These are phyloP conservation scores for Meda fulgida DNA, from an alignment of 2,797 vertebrate species.

Conservation along the genomic window DNA sequence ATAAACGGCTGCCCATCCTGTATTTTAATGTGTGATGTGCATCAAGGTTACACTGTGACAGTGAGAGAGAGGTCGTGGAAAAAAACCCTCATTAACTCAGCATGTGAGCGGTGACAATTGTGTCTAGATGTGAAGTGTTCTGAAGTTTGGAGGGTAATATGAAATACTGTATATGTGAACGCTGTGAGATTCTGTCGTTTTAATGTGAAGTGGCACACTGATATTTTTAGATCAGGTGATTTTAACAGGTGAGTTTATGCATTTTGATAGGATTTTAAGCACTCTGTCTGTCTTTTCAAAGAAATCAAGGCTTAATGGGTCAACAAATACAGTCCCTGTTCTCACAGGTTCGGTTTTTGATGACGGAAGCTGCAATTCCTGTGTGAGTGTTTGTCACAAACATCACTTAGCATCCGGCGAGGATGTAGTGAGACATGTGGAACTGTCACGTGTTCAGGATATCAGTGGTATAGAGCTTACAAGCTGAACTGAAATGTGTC, in stretches of 20 bases:
- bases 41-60: background rate
- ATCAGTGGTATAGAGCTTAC: conserved; percentile 3
- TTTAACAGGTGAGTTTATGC: conserved; percentile 41
- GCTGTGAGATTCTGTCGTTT: background rate
- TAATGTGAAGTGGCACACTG: conserved; percentile 11
- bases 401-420: conserved; percentile 20
- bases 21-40: background rate
- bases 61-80: background rate
- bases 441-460: conserved; percentile 2
- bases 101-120: conserved; percentile 15
- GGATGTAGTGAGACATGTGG: conserved; percentile 18
- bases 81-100: conserved; percentile 21
- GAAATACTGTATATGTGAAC: conserved; percentile 33
- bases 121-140: conserved; percentile 28
- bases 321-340: conserved; percentile 14
- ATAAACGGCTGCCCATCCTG: background rate
- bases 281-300: conserved; percentile 27
- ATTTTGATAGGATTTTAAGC: conserved; percentile 36
- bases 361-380: conserved; percentile 28
- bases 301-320: conserved; percentile 28
- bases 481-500: conserved; percentile 17
- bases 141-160: conserved; percentile 31
- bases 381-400: conserved; percentile 24
- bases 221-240: conserved; percentile 35
- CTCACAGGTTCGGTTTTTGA: conserved; percentile 35